These are phyloP conservation scores for Leptobrachium leishanense DNA, from an alignment of 2,113 vertebrate species.

Conservation along the genomic window DNA sequence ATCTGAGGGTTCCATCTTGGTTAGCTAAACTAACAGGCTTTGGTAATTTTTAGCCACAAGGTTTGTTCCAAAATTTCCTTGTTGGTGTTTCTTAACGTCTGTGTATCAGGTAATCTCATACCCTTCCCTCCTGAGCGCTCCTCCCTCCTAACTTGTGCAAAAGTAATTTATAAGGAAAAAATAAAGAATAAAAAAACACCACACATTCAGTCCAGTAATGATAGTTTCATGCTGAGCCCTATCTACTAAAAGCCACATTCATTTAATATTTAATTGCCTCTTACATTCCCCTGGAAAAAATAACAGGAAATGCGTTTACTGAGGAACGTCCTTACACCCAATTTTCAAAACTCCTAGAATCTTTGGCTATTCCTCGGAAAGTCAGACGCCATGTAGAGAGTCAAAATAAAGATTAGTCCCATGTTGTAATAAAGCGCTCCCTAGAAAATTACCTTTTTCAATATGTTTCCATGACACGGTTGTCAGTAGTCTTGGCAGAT, in stretches of 20 bases:
- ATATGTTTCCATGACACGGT: constrained; percentile 41
- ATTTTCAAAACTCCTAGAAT: constrained; percentile 39
- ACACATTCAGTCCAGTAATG: constrained; percentile 27
- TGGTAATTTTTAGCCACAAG: too few species aligned
- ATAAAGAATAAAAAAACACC: not conserved
- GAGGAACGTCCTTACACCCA: constrained; percentile 44
- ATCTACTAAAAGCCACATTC: constrained; percentile 38
- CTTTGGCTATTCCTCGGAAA: constrained; percentile 31
- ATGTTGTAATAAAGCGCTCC: constrained; percentile 21
- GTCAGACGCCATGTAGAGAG: constrained; percentile 38
- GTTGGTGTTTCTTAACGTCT: too few species aligned
- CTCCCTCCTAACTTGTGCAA: not conserved
- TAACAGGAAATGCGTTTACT: constrained; percentile 45
- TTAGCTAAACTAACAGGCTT: too few species aligned
- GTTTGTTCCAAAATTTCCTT: too few species aligned
- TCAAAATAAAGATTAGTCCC: constrained; percentile 43
- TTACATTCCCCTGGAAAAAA: constrained; percentile 49
- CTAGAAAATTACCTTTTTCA: constrained; percentile 37
- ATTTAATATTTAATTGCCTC: constrained; percentile 47
- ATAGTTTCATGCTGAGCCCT: constrained; percentile 28
- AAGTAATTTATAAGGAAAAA: constrained; percentile 20
- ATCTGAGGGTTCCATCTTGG: too few species aligned
- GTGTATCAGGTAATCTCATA: too few species aligned
- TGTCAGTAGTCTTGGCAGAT: constrained; percentile 31
- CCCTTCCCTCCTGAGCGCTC: too few species aligned